Evolutionary conservation across 2,797 vertebrate species (phyloP).

Genomic region (Columba guinea): DNA sequence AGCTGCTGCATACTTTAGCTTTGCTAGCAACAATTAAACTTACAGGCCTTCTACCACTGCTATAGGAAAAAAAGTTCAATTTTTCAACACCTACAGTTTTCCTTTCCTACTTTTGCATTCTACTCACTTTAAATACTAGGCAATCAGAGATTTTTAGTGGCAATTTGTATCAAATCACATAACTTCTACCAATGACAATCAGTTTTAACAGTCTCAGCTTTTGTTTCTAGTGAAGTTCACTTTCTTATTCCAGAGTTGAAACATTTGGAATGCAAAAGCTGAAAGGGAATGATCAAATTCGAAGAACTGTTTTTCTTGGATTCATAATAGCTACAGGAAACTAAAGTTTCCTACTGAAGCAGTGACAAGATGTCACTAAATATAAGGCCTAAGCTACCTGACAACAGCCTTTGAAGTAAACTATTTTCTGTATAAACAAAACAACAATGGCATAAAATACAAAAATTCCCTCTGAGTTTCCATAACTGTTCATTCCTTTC

Average conservation of each 20-base stretch:
- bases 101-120: neutral
- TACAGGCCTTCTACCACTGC: neutral
- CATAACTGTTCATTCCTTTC: conserved; percentile 16
- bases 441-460: neutral
- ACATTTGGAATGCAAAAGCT: conserved; percentile 23
- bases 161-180: neutral
- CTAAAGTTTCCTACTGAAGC: conserved; percentile 13
- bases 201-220: neutral
- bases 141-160: neutral
- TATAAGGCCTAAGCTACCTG: neutral
- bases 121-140: neutral
- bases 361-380: conserved; percentile 17
- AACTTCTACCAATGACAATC: neutral
- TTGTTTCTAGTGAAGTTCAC: neutral
- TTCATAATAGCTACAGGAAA: neutral
- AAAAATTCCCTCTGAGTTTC: neutral
- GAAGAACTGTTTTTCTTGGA: conserved; percentile 35
- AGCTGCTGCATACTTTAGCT: neutral
- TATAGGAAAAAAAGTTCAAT: neutral
- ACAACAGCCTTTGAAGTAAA: conserved; percentile 17
- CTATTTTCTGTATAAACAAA: conserved; percentile 29
- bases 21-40: neutral
- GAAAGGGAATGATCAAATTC: neutral
- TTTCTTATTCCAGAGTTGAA: neutral
- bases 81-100: neutral